Conservation (phyloP, 2,888 invertebrate genomes). For the Cheilosia scutellata region DNA sequence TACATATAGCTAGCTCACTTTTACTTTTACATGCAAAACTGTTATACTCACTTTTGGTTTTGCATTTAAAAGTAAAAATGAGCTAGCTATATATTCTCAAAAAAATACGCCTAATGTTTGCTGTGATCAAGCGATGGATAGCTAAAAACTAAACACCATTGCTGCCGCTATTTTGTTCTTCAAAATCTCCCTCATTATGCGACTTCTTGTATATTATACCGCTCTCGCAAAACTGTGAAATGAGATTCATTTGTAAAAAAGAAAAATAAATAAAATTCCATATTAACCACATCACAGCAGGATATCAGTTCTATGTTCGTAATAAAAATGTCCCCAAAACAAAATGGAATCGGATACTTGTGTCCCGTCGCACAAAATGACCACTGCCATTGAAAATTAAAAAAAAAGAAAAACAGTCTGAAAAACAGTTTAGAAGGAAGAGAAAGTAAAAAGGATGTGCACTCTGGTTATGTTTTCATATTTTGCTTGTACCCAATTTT, state of each 20-base stretch:
- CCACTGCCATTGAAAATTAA: conserved; percentile 48
- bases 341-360: conserved; percentile 61
- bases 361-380: conserved; percentile 45
- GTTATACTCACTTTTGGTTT: too few relatives aligned
- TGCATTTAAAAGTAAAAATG: too few relatives aligned
- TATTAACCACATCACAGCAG: conserved; percentile 68
- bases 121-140: too few relatives aligned
- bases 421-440: background rate
- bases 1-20: too few relatives aligned
- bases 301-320: conserved; percentile 62
- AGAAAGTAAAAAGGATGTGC: conserved; percentile 66
- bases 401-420: conserved; percentile 7
- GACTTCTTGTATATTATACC: background rate
- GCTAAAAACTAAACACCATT: too few relatives aligned
- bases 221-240: background rate
- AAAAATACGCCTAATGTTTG: too few relatives aligned
- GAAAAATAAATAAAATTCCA: conserved; percentile 42
- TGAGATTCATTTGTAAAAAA: conserved; percentile 17
- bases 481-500: conserved; percentile 53
- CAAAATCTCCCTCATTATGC: background rate
- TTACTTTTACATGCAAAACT: too few relatives aligned
- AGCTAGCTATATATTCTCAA: too few relatives aligned
- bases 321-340: conserved; percentile 57
- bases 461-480: conserved; percentile 56
- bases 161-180: too few relatives aligned